Percentiles rank a stretch among this genome's conserved stretches.
Conservation (phyloP, 2,888 invertebrate genomes). For the Hirtodrosophila trivittata region DNA sequence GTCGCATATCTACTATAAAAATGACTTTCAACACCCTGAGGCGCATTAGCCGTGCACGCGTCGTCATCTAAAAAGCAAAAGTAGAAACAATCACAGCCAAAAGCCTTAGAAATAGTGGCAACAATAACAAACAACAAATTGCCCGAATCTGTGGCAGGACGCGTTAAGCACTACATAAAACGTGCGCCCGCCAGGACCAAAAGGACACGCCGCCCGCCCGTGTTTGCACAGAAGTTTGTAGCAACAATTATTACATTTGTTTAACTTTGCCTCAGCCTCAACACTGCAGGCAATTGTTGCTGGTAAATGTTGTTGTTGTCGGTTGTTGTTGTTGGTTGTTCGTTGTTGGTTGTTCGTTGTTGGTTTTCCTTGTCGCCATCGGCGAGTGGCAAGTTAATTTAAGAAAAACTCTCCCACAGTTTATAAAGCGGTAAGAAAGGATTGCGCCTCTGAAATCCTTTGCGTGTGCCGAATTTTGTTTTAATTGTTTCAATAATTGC, state of each 20-base stretch:
- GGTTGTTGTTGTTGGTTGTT: slow-evolving; percentile 23
- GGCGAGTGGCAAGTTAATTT: slow-evolving; percentile 71
- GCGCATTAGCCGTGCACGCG: slow-evolving; percentile 79
- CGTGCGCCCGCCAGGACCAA: slow-evolving; percentile 31
- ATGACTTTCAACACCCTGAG: slow-evolving; percentile 82
- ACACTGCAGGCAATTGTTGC: slow-evolving; percentile 58
- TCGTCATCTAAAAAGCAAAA: slow-evolving; percentile 50
- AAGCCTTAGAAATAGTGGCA: slow-evolving; percentile 66
- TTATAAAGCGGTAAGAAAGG: slow-evolving; percentile 23
- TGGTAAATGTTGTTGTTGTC: slow-evolving; percentile 48
- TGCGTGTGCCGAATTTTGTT: slow-evolving; percentile 72
- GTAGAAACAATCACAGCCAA: slow-evolving; percentile 66
- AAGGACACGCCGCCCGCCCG: slow-evolving; percentile 39
- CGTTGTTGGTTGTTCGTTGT: slow-evolving; percentile 30
- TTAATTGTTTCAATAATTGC: slow-evolving; percentile 79
- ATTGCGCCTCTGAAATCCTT: slow-evolving; percentile 57
- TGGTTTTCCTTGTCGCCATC: slow-evolving; percentile 24
- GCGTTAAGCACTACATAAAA: slow-evolving; percentile 22
- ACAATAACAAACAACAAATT: slow-evolving; percentile 74
- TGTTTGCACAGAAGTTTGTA: slow-evolving; percentile 76
- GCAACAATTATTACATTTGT: slow-evolving; percentile 80
- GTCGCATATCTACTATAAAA: slow-evolving; percentile 15
- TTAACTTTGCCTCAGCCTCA: slow-evolving; percentile 59
- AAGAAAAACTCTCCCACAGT: slow-evolving; percentile 68
- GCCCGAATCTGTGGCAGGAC: slow-evolving; percentile 65